Evolutionary conservation across 2,797 vertebrate genomes (phyloP).

Genomic region (Phrynocephalus vlangalii): DNA sequence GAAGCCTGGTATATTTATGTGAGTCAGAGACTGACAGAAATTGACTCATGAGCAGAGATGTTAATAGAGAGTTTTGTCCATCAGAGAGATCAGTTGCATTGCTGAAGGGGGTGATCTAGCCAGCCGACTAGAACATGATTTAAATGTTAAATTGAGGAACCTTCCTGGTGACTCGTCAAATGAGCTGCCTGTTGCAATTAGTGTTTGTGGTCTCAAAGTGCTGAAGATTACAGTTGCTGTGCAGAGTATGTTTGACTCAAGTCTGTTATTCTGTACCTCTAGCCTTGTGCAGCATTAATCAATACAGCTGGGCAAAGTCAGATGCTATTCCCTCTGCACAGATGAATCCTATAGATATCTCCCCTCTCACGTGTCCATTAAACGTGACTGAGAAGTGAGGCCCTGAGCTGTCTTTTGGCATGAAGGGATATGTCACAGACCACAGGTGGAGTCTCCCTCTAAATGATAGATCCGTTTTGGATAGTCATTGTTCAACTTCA

Average conservation of each 20-base stretch:
- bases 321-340: not conserved
- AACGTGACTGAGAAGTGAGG: too few species aligned
- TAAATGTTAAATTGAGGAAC: not conserved
- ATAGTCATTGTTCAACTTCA: not conserved
- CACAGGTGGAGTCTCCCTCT: not conserved
- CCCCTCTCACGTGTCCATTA: too few species aligned
- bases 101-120: not conserved
- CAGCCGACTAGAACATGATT: not conserved
- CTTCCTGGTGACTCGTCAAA: not conserved
- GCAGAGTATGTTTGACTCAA: not conserved
- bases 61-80: not conserved
- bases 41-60: not conserved
- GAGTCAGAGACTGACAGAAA: not conserved
- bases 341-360: not conserved
- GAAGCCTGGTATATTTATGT: not conserved
- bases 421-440: too few species aligned
- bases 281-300: not conserved
- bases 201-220: not conserved
- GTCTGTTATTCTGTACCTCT: not conserved
- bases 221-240: not conserved
- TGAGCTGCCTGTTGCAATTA: not conserved
- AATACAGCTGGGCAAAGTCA: not conserved
- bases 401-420: too few species aligned
- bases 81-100: not conserved
- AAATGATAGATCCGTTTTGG: not conserved